Conservation (phyloP, 2,113 vertebrate species). For the Nycticryphes semicollaris region DNA sequence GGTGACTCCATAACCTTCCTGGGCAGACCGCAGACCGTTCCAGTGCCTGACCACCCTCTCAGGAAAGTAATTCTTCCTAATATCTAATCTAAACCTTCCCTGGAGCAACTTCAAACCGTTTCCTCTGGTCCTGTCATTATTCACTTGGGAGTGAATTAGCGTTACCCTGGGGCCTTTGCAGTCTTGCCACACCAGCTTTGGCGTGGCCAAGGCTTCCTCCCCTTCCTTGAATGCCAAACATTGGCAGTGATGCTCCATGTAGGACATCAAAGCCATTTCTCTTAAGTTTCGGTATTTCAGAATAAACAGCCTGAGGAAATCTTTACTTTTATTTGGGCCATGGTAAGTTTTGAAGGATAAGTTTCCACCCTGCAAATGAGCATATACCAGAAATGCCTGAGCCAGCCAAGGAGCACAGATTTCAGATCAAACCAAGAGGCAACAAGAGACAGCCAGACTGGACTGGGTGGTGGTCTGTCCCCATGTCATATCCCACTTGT, state of each 20-base stretch:
- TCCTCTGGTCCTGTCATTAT: too few species aligned
- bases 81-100: too few species aligned
- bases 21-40: too few species aligned
- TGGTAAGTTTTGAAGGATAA: background rate
- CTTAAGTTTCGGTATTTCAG: background rate
- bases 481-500: background rate
- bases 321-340: background rate
- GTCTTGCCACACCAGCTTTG: background rate
- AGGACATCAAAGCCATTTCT: background rate
- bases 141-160: background rate
- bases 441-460: background rate
- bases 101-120: too few species aligned
- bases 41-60: too few species aligned
- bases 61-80: too few species aligned
- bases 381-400: background rate
- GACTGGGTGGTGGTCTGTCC: background rate
- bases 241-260: background rate
- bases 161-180: background rate
- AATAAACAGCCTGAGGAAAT: background rate
- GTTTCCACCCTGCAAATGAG: background rate
- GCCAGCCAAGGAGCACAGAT: background rate
- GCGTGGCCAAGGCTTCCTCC: background rate
- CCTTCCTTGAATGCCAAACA: too few species aligned
- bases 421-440: background rate
- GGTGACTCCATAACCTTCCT: too few species aligned